Base-by-base conservation (phyloP, 1,140 invertebrate species). In the Elysia chlorotica region DNA sequence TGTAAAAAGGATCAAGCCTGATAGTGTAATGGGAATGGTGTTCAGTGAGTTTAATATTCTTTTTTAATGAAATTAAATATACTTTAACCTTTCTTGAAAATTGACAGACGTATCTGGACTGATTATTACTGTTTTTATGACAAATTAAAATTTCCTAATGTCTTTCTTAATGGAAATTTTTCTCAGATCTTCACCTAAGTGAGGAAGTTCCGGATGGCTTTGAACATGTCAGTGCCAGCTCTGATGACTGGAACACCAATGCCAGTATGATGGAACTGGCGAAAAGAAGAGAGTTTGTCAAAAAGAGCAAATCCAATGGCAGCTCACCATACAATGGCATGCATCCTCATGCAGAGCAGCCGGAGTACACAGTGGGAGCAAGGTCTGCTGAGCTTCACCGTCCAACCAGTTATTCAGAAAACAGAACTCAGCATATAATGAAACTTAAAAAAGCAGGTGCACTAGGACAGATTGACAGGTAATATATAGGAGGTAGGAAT, bases 371-470 rank as follows among this genome's bases (percentile, higher is more conserved):
- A n/a, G n/a, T n/a, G 1, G 73, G 79, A 1, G 78, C 78, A n/a
- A 72, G 76, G 31, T 78, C 81, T 17, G 82, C 77, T 36, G 78
- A 82, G 48, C 69, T 85, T 30, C 83, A 86, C 62, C 67, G 77
- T 25, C 81, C 79, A 14, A 63, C 78, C 2, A 82, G 83, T 63
- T 84, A 85, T 73, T 77, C 79, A 54, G 77, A 84, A 54, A 76
- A 79, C 17, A 81, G 78, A 78, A 76, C 79, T 48, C 66, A 79
- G 37, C 82, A 83, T 41, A 66, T 69, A 19, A 80, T 83, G 21
- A 79, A 79, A 71, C 53, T 84, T 28, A 78, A 79, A 56, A 82
- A 83, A 73, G 79, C 79, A 36, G 79, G 81, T 65, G 81, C 82
- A 31, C 71, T 71, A 4, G 83, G 84, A 54, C 78, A 74, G 17